Conservation (phyloP, 2,113 vertebrate species). For the Paralichthys olivaceus region DNA sequence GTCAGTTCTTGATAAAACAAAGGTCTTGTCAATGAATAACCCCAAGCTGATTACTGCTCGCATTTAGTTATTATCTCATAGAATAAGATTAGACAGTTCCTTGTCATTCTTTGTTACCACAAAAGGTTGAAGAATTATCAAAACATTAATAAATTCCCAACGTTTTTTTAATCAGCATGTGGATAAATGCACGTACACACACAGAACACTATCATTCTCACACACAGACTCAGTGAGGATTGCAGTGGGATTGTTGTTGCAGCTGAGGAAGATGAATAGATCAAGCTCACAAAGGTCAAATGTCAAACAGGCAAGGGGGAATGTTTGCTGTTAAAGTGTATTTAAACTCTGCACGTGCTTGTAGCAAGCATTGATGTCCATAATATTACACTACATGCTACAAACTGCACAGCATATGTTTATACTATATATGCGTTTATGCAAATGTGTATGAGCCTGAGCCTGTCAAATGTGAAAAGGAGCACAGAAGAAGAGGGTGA, state of each 20-base stretch:
- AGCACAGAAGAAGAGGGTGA: not conserved
- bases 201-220: constrained; percentile 16
- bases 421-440: not conserved
- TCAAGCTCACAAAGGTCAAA: constrained; percentile 48
- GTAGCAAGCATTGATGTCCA: not conserved
- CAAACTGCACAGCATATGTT: not conserved
- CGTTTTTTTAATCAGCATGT: constrained; percentile 16
- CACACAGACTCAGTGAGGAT: constrained; percentile 21
- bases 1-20: too few species aligned
- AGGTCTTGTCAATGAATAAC: too few species aligned
- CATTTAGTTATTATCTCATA: not conserved
- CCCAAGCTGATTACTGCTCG: not conserved
- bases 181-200: constrained; percentile 40
- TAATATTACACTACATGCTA: not conserved
- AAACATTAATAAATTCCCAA: constrained; percentile 41
- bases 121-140: constrained; percentile 29
- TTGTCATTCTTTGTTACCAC: constrained; percentile 5
- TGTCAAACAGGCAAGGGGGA: constrained; percentile 42
- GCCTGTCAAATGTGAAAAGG: not conserved
- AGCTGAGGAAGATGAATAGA: constrained; percentile 63
- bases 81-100: not conserved
- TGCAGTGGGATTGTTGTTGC: constrained; percentile 59
- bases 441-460: not conserved
- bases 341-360: constrained; percentile 42
- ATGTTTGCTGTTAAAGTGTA: constrained; percentile 52